Base-by-base conservation (phyloP, 2,888 invertebrate species). In the Erebia palarica region DNA sequence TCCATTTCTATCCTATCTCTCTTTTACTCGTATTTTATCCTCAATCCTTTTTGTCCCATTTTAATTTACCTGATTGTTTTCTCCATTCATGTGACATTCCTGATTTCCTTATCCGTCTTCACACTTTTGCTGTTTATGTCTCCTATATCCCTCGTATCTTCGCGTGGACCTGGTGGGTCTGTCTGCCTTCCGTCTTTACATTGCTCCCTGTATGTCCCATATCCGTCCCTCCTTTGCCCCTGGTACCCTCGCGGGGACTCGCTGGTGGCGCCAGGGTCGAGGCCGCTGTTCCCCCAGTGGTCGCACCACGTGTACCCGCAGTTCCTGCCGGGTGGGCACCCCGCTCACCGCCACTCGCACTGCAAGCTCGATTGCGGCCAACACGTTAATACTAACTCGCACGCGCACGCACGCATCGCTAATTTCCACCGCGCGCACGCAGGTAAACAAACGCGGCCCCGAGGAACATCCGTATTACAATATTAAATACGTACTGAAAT, bases 241-340 rank as follows among this genome's bases (percentile, higher is more conserved):
- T 65, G 44, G 55, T 69, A 55, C 27, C 65, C 36, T 21, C 21
- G 61, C 60, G 49, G 69, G 51, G 21, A 57, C 21, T 10, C 11
- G 53, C 55, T 47, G 68, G 71, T 68, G 63, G 14, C 14, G 10
- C 14, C 69, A 78, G 92, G 96, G 89, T 95, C 96, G 85, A 95
- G 97, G 87, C 97, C 97, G 83, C 95, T 97, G 89, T 98, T 98
- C 93, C 97, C 97, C 81, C 97, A 98, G 94, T 98, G 98, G 97
- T 97, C 97, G 82, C 97, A 97, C 94, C 97, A 97, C 94, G 97
- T 98, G 86, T 97, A 97, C 94, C 97, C 98, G 82, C 97, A 98
- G 95, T 98, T 97, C 95, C 95, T 98, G 91, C 97, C 97, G 85
- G 97, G 97, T 90, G 96, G 97, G 91, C 97, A 97, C 94, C 97